phyloP scores from a whole-genome alignment of 2,113 vertebrate species.

The Delphinus delphis region DNA sequence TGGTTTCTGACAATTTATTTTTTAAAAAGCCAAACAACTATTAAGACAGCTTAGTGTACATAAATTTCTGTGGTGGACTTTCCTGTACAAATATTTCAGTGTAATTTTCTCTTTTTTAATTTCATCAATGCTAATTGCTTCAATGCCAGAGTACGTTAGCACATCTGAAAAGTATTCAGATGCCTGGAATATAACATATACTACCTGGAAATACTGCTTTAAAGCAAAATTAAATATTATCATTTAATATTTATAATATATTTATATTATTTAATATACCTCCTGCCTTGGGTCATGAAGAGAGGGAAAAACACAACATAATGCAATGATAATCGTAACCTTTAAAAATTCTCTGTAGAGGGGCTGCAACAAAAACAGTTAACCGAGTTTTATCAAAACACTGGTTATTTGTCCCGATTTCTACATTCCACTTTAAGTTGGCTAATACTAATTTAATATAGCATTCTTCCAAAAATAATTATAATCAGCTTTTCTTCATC shows the following conservation, averaged over 20 bases:
- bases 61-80: background rate
- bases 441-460: background rate
- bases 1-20: background rate
- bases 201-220: background rate
- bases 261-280: background rate
- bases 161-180: background rate
- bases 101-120: background rate
- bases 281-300: background rate
- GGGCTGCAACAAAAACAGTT: background rate
- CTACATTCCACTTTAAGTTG: background rate
- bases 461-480: background rate
- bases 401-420: background rate
- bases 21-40: background rate
- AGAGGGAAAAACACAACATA: background rate
- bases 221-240: slow-evolving; percentile 37
- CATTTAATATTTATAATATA: no score
- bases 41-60: background rate
- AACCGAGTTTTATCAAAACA: background rate
- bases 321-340: background rate
- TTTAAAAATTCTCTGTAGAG: slow-evolving; percentile 13
- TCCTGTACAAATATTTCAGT: slow-evolving; percentile 2
- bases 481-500: background rate
- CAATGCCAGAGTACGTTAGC: background rate
- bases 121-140: background rate
- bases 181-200: background rate